phyloP scores from a whole-genome alignment of 2,888 invertebrate genomes.

The Agapetus fuscipes region DNA sequence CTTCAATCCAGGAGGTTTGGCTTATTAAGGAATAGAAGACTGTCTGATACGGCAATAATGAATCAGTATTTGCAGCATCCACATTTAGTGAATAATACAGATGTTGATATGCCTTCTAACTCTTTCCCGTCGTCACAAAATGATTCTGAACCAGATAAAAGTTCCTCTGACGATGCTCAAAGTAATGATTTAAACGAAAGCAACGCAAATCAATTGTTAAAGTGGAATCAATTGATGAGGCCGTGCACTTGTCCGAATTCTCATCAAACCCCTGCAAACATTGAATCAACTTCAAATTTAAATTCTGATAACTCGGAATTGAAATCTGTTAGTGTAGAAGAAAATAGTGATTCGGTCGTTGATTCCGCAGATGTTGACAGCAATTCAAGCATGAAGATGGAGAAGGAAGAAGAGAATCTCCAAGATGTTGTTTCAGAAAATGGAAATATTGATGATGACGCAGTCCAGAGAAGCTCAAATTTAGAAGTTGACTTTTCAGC shows the following conservation, averaged over 20 bases:
- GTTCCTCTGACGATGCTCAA: not conserved
- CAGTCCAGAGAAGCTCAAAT: not conserved
- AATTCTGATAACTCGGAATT: no score
- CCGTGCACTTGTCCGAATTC: constrained; percentile 12
- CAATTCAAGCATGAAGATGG: no score
- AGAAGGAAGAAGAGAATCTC: constrained; percentile 7
- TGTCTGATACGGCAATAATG: constrained; percentile 4
- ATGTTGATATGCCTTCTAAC: no score
- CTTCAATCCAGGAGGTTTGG: no score
- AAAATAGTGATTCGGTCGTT: constrained; percentile 1
- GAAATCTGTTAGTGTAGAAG: not conserved
- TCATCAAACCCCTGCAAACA: not conserved
- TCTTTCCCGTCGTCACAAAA: not conserved
- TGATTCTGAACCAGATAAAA: not conserved
- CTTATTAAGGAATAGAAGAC: constrained; percentile 3
- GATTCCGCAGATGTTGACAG: constrained; percentile 3
- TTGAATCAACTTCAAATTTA: no score
- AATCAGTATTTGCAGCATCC: not conserved
- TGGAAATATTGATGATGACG: constrained; percentile 18
- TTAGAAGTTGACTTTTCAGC: constrained; percentile 1
- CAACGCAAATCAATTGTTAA: no score
- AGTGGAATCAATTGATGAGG: not conserved
- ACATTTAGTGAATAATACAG: no score
- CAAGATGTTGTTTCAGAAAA: constrained; percentile 7
- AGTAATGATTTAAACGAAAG: not conserved